These are phyloP conservation scores for Pandemis cinnamomeana DNA, from an alignment of 2,888 invertebrate species.

Conservation along the genomic window DNA sequence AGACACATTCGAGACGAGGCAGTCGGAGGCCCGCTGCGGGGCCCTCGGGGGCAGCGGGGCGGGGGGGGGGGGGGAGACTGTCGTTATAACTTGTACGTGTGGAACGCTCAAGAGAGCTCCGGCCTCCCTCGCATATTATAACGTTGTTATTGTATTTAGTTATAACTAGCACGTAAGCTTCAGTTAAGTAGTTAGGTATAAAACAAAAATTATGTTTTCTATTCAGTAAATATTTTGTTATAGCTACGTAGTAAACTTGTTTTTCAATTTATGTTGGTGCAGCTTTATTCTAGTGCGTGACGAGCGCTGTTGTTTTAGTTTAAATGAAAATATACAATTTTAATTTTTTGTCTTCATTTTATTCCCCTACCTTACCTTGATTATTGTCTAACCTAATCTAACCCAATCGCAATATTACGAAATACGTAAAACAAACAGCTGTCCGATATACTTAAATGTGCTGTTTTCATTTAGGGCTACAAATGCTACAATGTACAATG, in stretches of 20 bases:
- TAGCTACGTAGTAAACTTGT: slow-evolving; percentile 13
- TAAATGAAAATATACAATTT: slow-evolving; percentile 33
- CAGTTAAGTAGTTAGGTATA: slow-evolving; percentile 9
- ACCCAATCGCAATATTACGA: too few species aligned
- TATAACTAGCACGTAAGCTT: slow-evolving; percentile 28
- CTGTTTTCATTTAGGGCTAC: too few species aligned
- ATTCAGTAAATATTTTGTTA: slow-evolving; percentile 1
- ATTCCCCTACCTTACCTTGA: background rate
- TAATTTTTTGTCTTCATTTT: slow-evolving; percentile 8
- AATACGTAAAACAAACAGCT: too few species aligned
- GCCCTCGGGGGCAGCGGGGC: slow-evolving; percentile 14
- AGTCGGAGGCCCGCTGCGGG: background rate
- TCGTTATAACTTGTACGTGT: slow-evolving; percentile 19
- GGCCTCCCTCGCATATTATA: slow-evolving; percentile 21
- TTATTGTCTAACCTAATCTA: too few species aligned
- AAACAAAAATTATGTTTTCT: slow-evolving; percentile 20
- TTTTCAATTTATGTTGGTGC: slow-evolving; percentile 18
- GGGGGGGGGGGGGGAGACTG: background rate
- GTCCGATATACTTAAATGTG: too few species aligned
- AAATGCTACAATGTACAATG: too few species aligned
- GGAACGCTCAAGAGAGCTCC: background rate
- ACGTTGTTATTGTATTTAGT: slow-evolving; percentile 35
- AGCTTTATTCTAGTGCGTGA: slow-evolving; percentile 12
- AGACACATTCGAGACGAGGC: slow-evolving; percentile 29
- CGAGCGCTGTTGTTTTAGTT: slow-evolving; percentile 21